phyloP scores from a whole-genome alignment of 2,797 vertebrate genomes.

The Syngnathus acus region DNA sequence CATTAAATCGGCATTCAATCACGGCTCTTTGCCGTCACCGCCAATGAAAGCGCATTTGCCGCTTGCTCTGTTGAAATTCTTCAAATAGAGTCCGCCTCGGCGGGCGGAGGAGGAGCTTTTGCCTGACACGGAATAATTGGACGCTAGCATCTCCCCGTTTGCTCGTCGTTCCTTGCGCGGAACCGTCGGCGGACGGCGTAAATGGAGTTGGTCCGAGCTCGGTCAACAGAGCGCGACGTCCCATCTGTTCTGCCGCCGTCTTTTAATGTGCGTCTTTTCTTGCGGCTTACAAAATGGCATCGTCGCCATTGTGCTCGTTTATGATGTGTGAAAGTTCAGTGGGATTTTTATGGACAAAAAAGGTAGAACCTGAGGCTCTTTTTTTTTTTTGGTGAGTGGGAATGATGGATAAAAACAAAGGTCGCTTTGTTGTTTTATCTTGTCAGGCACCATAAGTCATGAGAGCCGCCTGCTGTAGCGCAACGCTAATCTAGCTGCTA shows the following conservation, averaged over 20 bases:
- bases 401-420: conserved; percentile 70
- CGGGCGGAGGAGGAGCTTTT: conserved; percentile 33
- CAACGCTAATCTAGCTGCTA: neutral
- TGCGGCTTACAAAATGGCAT: conserved; percentile 35
- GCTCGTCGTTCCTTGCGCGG: conserved; percentile 24
- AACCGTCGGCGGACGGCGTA: conserved; percentile 26
- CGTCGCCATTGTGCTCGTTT: conserved; percentile 40
- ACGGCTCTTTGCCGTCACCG: conserved; percentile 47
- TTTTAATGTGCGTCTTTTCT: conserved; percentile 34
- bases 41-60: conserved; percentile 53
- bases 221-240: conserved; percentile 40
- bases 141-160: conserved; percentile 40
- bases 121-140: conserved; percentile 48
- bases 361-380: neutral
- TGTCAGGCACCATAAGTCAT: conserved; percentile 47
- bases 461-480: conserved; percentile 19
- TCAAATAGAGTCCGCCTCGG: conserved; percentile 41
- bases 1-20: conserved; percentile 60
- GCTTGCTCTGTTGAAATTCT: conserved; percentile 41
- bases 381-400: conserved; percentile 19
- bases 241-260: conserved; percentile 49
- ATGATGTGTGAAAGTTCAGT: conserved; percentile 52
- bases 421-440: conserved; percentile 37
- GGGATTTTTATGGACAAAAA: neutral
- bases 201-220: conserved; percentile 34